These are phyloP conservation scores for Thereva unica DNA, from an alignment of 2,888 invertebrate species.

Conservation along the genomic window DNA sequence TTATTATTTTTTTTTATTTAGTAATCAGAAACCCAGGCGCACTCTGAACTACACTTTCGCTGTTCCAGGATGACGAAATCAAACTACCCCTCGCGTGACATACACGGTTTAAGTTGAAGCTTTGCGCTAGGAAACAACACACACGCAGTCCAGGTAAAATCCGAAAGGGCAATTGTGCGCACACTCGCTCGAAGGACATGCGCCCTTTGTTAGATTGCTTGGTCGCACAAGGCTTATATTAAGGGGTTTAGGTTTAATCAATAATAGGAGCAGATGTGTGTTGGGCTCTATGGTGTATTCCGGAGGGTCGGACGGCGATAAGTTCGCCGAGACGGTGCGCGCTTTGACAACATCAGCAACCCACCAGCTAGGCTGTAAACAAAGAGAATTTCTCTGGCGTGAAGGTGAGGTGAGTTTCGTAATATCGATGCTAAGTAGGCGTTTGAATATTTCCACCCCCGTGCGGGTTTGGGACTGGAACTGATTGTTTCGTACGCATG, in stretches of 20 bases:
- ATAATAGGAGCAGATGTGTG: slow-evolving; percentile 22
- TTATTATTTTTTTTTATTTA: too few species aligned
- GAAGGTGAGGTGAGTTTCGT: too few species aligned
- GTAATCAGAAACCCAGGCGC: too few species aligned
- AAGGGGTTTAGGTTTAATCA: slow-evolving; percentile 27
- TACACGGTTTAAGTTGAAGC: slow-evolving; percentile 17
- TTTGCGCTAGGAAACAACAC: slow-evolving; percentile 13
- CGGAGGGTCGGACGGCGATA: not conserved
- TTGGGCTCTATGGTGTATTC: not conserved
- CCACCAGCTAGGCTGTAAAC: too few species aligned
- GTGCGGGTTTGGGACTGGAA: too few species aligned
- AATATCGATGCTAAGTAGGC: too few species aligned
- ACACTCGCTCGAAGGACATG: slow-evolving; percentile 30
- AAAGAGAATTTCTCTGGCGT: not conserved
- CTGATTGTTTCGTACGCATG: too few species aligned
- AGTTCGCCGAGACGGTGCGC: slow-evolving; percentile 29
- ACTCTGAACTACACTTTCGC: too few species aligned
- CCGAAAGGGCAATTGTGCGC: slow-evolving; percentile 21
- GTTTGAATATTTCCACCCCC: too few species aligned
- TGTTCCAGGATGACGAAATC: too few species aligned
- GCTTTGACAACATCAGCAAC: not conserved
- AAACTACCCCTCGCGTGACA: slow-evolving; percentile 7
- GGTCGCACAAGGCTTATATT: slow-evolving; percentile 39
- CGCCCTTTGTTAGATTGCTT: slow-evolving; percentile 25
- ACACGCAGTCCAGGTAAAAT: slow-evolving; percentile 30